Conservation (phyloP, 2,888 invertebrate genomes). For the Xestia ashworthii region DNA sequence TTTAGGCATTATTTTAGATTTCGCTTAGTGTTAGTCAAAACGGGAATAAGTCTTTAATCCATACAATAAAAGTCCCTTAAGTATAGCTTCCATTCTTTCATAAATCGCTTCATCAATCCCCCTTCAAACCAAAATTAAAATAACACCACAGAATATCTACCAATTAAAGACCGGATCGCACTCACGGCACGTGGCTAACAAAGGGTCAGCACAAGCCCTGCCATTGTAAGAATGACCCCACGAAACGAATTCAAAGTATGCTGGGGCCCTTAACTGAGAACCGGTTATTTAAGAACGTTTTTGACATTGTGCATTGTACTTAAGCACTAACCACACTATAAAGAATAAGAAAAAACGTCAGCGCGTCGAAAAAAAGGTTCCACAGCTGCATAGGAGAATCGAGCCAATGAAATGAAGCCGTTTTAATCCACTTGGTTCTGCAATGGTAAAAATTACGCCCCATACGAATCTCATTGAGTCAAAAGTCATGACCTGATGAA, state of each 20-base stretch:
- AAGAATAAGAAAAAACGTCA: too few relatives aligned
- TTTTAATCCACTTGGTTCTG: background rate
- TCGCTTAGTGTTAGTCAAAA: background rate
- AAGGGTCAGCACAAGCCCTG: constrained; percentile 1
- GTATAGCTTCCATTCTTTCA: background rate
- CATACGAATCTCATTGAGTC: background rate
- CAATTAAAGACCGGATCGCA: background rate
- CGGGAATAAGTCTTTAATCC: background rate
- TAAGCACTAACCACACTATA: background rate
- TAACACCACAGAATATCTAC: constrained; percentile 19
- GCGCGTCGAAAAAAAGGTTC: background rate
- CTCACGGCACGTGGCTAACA: constrained; percentile 21
- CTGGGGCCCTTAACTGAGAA: background rate
- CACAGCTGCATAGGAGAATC: background rate
- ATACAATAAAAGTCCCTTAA: background rate
- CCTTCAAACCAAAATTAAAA: constrained; percentile 11
- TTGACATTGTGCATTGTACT: background rate
- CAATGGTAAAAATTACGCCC: background rate
- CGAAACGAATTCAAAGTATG: background rate
- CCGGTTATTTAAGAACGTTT: background rate
- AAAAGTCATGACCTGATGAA: background rate
- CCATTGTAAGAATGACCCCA: constrained; percentile 26
- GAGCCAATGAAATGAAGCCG: background rate
- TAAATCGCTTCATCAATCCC: background rate
- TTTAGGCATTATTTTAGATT: background rate